phyloP scores from a whole-genome alignment of 2,888 invertebrate genomes.

The Lobophora halterata region DNA sequence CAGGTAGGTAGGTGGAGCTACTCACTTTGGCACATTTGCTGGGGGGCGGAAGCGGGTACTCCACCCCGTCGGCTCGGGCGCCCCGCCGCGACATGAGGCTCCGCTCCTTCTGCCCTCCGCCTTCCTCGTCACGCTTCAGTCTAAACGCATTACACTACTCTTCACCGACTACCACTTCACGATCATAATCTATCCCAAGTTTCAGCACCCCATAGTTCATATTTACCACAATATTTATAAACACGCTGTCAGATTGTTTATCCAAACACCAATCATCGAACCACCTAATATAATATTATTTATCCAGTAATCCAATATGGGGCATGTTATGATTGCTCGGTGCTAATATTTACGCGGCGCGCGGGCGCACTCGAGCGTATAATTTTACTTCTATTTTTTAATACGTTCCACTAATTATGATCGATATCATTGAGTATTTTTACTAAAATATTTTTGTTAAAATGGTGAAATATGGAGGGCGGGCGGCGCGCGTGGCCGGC shows the following conservation, averaged over 20 bases:
- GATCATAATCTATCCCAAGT: constrained; percentile 9
- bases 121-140: neutral
- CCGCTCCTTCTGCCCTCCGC: neutral
- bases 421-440: too few relatives aligned
- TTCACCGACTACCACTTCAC: constrained; percentile 7
- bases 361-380: constrained; percentile 18
- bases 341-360: constrained; percentile 24
- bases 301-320: constrained; percentile 58
- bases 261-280: constrained; percentile 13
- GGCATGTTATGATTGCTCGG: constrained; percentile 22
- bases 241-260: constrained; percentile 13
- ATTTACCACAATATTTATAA: constrained; percentile 13
- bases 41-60: constrained; percentile 60
- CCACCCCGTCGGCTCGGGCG: constrained; percentile 45
- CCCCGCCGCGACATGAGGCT: constrained; percentile 62
- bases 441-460: too few relatives aligned
- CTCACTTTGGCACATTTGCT: constrained; percentile 73
- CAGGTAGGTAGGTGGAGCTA: too few relatives aligned
- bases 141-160: neutral
- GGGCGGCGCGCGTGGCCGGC: constrained; percentile 9
- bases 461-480: too few relatives aligned
- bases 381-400: too few relatives aligned
- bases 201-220: constrained; percentile 12
- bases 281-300: constrained; percentile 21
- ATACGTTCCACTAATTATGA: too few relatives aligned